Evolutionary conservation across 2,888 invertebrate genomes (phyloP).

Genomic region (Plebejus melissa): DNA sequence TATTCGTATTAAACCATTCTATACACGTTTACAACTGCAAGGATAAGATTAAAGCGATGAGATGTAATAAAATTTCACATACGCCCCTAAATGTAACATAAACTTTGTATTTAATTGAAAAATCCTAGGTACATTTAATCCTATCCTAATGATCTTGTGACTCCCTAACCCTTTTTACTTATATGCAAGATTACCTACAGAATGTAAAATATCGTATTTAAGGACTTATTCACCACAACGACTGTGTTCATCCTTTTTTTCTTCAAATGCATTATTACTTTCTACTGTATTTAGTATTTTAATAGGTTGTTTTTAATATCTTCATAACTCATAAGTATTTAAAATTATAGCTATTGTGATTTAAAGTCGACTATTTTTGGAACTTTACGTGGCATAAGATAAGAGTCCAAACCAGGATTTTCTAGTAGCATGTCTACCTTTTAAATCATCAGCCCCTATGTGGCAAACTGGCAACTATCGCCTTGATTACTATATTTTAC

Average conservation of each 20-base stretch:
- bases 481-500: background rate
- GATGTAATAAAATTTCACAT: background rate
- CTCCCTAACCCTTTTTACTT: constrained; percentile 33
- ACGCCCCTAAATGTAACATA: background rate
- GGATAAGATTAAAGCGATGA: background rate
- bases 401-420: no score
- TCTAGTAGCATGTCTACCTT: no score
- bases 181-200: constrained; percentile 29
- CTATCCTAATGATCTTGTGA: constrained; percentile 29
- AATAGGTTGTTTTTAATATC: background rate
- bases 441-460: background rate
- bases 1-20: no score
- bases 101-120: background rate
- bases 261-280: background rate
- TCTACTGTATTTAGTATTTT: background rate
- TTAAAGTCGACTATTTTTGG: background rate
- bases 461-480: background rate
- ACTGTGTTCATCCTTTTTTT: background rate
- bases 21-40: background rate
- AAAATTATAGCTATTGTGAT: background rate
- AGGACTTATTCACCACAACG: constrained; percentile 23
- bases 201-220: constrained; percentile 27
- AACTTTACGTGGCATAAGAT: no score
- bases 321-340: no score
- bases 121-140: background rate